Evolutionary conservation across 2,888 invertebrate genomes (phyloP).

Genomic region (Plutella xylostella): DNA sequence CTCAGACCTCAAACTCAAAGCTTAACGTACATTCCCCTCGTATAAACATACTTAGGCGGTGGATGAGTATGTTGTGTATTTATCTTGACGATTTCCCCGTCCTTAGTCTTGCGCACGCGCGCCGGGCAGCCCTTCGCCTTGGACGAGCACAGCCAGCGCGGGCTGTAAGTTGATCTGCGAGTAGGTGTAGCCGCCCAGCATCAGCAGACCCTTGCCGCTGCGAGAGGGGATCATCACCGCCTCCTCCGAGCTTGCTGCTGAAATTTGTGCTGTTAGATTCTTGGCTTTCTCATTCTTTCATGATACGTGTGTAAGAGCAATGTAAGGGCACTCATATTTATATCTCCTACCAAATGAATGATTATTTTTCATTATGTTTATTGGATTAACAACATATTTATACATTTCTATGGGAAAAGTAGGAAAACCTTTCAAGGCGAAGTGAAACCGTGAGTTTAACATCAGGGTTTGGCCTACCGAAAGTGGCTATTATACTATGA

Average conservation of each 20-base stretch:
- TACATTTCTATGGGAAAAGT: too few relatives aligned
- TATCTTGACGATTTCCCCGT: constrained; percentile 19
- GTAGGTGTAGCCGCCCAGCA: constrained; percentile 31
- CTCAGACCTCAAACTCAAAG: constrained; percentile 6
- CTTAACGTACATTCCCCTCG: constrained; percentile 22
- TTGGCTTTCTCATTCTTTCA: too few relatives aligned
- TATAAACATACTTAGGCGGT: constrained; percentile 22
- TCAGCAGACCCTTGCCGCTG: constrained; percentile 28
- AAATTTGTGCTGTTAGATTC: too few relatives aligned
- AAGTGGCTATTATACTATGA: too few relatives aligned
- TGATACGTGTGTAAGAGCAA: too few relatives aligned
- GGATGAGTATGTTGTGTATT: constrained; percentile 23
- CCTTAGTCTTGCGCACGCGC: constrained; percentile 18
- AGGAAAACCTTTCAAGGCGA: too few relatives aligned
- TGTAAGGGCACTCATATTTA: too few relatives aligned
- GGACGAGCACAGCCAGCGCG: constrained; percentile 31
- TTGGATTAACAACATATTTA: too few relatives aligned
- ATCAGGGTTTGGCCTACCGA: too few relatives aligned
- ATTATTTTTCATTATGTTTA: too few relatives aligned
- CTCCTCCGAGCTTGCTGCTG: background rate
- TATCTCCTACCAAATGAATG: too few relatives aligned
- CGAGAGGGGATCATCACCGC: constrained; percentile 23
- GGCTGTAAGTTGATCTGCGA: constrained; percentile 27
- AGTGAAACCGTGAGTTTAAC: too few relatives aligned
- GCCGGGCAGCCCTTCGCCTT: constrained; percentile 25